Evolutionary conservation across 2,888 invertebrate genomes (phyloP).

Genomic region (Altica lythri): DNA sequence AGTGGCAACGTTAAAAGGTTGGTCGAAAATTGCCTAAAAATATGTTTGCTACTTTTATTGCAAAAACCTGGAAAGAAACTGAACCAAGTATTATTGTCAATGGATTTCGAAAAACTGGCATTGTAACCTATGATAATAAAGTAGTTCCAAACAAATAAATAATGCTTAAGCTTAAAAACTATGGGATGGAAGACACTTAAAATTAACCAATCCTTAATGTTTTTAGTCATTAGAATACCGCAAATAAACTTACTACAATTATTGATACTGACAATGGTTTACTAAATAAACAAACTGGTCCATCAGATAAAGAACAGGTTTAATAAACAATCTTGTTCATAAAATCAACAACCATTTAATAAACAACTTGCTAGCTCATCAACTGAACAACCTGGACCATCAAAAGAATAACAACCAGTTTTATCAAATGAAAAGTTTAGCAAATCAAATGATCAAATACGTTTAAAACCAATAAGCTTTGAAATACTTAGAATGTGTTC

Average conservation of each 20-base stretch:
- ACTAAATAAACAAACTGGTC: not conserved
- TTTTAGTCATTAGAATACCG: no score
- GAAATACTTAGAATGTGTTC: not conserved
- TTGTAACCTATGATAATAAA: not conserved
- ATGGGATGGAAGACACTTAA: no score
- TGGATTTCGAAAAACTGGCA: not conserved
- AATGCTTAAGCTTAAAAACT: no score
- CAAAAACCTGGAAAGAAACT: not conserved
- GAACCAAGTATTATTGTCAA: not conserved
- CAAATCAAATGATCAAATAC: not conserved
- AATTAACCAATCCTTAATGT: no score
- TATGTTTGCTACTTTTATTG: not conserved
- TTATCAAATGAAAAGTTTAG: not conserved
- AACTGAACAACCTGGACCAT: not conserved
- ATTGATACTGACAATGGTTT: not conserved
- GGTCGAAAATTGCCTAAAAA: not conserved
- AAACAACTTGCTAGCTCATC: no score
- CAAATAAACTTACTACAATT: no score
- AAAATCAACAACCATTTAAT: no score
- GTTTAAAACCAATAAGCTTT: not conserved
- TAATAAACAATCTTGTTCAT: no score
- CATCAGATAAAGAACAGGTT: not conserved
- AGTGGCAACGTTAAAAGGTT: not conserved
- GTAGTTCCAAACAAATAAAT: no score
- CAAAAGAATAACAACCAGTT: not conserved